Conservation (phyloP, 1,140 invertebrate species). For the Dryas iulia region DNA sequence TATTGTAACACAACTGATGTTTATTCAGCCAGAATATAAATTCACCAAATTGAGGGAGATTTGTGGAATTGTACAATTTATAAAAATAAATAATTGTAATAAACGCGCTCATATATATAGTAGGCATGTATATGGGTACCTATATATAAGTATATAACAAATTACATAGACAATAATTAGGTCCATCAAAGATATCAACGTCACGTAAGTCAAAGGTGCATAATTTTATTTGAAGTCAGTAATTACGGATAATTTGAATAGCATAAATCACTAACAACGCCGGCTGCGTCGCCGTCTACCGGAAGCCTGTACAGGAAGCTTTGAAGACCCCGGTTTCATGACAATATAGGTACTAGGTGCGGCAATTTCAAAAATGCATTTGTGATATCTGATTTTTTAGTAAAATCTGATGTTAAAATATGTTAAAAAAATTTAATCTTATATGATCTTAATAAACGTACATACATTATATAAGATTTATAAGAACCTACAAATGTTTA, state of each 20-base stretch:
- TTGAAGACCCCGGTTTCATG: constrained; percentile 51
- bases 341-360: background rate
- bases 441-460: no score
- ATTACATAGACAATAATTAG: background rate
- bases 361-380: background rate
- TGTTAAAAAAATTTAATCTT: no score
- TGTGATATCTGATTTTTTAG: no score
- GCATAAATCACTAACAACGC: constrained; percentile 68
- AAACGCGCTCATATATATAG: background rate
- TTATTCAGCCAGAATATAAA: constrained; percentile 5
- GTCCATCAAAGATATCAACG: background rate
- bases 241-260: constrained; percentile 70
- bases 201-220: constrained; percentile 19
- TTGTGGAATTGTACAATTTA: background rate
- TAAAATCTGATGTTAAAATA: no score
- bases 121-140: background rate
- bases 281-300: constrained; percentile 56
- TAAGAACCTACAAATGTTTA: no score
- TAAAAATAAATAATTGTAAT: background rate
- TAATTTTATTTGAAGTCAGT: constrained; percentile 44
- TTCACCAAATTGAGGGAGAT: background rate
- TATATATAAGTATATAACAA: background rate
- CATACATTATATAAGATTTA: no score
- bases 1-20: constrained; percentile 15
- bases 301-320: constrained; percentile 62